These are phyloP conservation scores for Procavia capensis DNA, from an alignment of 2,113 vertebrate genomes.

Conservation along the genomic window DNA sequence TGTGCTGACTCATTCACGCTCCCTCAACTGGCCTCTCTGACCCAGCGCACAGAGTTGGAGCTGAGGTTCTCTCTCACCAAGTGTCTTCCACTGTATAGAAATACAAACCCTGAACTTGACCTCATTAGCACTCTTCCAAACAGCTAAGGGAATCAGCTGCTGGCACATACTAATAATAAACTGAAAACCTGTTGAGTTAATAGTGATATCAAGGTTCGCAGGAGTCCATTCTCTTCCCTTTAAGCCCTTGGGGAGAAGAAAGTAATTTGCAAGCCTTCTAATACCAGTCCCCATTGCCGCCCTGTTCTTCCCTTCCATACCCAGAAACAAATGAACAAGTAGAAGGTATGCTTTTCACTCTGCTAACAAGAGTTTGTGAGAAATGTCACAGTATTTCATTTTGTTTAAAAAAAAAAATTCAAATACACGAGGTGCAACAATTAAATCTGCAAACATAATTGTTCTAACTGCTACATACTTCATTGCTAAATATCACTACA, in stretches of 20 bases:
- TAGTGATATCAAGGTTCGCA: neutral
- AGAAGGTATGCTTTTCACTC: neutral
- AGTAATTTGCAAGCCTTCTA: conserved; percentile 30
- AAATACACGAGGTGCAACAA: too few species aligned
- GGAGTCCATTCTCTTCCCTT: neutral
- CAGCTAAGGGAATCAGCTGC: conserved; percentile 12
- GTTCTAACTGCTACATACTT: too few species aligned
- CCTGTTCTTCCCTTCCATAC: neutral
- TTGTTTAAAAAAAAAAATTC: conserved; percentile 9
- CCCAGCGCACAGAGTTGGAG: neutral
- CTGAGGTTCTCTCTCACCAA: conserved; percentile 46
- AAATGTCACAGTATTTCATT: conserved; percentile 35
- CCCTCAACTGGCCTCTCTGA: conserved; percentile 1
- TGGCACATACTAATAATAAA: conserved; percentile 28
- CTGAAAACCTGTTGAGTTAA: neutral
- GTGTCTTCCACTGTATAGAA: conserved; percentile 45
- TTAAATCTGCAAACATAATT: too few species aligned
- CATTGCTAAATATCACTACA: too few species aligned
- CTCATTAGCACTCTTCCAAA: conserved; percentile 57
- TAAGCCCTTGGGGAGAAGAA: neutral
- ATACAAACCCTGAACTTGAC: conserved; percentile 59
- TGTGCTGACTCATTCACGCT: conserved; percentile 37
- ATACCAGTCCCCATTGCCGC: neutral
- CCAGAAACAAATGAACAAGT: neutral
- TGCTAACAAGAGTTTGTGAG: neutral